A percentile compares a stretch with the other conserved stretches of the same genome.
phyloP scores from a whole-genome alignment of 2,797 vertebrate species.

The Onychomys leucogaster region DNA sequence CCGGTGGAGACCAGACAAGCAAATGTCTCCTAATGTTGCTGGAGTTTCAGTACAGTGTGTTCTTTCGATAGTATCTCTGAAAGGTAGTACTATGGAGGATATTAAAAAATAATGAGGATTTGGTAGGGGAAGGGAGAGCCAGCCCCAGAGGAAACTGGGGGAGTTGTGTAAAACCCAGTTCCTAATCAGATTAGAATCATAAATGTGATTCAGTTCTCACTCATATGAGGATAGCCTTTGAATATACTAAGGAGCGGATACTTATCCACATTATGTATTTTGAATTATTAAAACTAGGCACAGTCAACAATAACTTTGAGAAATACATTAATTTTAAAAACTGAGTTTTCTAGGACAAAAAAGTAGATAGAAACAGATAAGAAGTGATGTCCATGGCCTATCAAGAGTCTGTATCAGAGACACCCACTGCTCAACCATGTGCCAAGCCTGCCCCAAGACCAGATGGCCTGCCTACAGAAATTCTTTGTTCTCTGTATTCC shows the following conservation, averaged over 20 bases:
- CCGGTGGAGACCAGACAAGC: constrained; percentile 68
- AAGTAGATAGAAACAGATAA: not conserved
- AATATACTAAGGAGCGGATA: not conserved
- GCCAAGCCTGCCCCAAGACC: not conserved
- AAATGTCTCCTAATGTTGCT: constrained; percentile 72
- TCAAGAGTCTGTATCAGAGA: not conserved
- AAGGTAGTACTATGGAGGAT: constrained; percentile 73
- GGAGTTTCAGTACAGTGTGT: constrained; percentile 77
- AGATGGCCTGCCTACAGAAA: no score
- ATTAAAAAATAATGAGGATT: constrained; percentile 83
- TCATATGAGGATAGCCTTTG: constrained; percentile 11
- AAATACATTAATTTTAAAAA: constrained; percentile 6
- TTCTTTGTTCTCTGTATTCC: not conserved
- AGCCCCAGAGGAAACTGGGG: constrained; percentile 60
- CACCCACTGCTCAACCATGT: not conserved
- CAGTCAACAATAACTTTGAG: constrained; percentile 32
- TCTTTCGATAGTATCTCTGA: constrained; percentile 80
- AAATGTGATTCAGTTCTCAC: constrained; percentile 61
- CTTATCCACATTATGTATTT: constrained; percentile 23
- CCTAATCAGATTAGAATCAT: constrained; percentile 76
- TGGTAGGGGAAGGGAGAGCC: constrained; percentile 62
- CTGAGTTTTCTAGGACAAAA: constrained; percentile 11
- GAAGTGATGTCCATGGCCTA: not conserved
- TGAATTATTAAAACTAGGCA: constrained; percentile 54
- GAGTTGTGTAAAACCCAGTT: constrained; percentile 43